Base-by-base conservation (phyloP, 2,797 vertebrate species). In the Meda fulgida region DNA sequence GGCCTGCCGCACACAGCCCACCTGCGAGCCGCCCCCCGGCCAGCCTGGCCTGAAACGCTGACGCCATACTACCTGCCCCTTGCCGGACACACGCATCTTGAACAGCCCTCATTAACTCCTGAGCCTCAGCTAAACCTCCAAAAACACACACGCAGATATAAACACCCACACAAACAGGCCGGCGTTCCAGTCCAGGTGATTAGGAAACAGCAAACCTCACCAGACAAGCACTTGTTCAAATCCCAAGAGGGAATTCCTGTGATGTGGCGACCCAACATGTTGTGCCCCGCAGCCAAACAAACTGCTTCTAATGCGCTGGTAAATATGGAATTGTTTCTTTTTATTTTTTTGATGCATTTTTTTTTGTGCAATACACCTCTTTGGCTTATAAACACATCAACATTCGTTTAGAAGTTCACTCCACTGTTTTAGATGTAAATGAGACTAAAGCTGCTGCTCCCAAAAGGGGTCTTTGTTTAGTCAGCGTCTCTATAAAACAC, bases 161-260 rank as follows among this genome's bases (percentile, higher is more conserved):
- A 84, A 83, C 79, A 81, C 72, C 79, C 63, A 82, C 83, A 67
- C 85, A 85, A 76, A 85, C 89, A 87, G 87, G 85, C 84, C n/a
- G 82, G 78, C 81, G 87, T 78, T 87, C 75, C 63, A 81, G 67
- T 60, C 79, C 87, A 86, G 87, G 86, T 88, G 89, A 88, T 90
- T 87, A 88, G 87, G 87, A 81, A 90, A 90, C 63, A 89, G 88
- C 88, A 84, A 87, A 84, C 84, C 89, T 86, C 86, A 90, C 87
- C n/a, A 83, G 80, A 87, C 38, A 69, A 88, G 86, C 84, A 86
- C 84, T 89, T 87, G 87, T 86, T 88, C 84, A 60, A 77, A 85
- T 87, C 89, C 87, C 89, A 86, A 65, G 48, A 83, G 87, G 84
- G 76, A 82, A 77, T 87, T 83, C 70, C 79, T 78, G 84, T 86